phyloP scores from a whole-genome alignment of 2,797 vertebrate species.

The Muscicapa striata region DNA sequence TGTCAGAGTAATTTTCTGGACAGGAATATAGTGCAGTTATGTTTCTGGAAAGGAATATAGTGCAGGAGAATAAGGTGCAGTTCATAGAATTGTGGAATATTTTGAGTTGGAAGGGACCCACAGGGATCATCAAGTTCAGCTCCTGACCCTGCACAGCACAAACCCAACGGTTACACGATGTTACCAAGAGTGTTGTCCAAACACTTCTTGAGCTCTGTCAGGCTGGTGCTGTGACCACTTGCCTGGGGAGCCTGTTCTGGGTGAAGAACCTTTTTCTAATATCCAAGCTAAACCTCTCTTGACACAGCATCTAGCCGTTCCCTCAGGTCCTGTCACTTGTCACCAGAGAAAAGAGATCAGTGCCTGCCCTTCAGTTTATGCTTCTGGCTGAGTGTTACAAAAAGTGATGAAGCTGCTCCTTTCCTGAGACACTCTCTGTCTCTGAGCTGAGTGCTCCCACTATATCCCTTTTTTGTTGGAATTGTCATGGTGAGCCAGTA shows the following conservation, averaged over 20 bases:
- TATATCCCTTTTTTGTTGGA: background rate
- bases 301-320: background rate
- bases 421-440: background rate
- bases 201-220: background rate
- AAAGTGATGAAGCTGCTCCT: background rate
- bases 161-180: accelerated
- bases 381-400: background rate
- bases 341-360: background rate
- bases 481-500: background rate
- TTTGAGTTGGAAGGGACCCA: background rate
- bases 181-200: background rate
- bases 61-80: background rate
- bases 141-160: background rate
- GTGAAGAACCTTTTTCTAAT: background rate
- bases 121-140: background rate
- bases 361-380: background rate
- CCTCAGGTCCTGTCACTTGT: background rate
- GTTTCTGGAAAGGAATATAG: background rate
- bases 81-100: background rate
- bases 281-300: background rate
- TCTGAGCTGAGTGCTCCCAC: background rate
- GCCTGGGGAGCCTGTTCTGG: background rate
- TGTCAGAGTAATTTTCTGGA: background rate
- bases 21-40: background rate
- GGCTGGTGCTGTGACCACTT: background rate